Evolutionary conservation across 2,113 vertebrate species (phyloP).

Genomic region (Enhydra lutris): DNA sequence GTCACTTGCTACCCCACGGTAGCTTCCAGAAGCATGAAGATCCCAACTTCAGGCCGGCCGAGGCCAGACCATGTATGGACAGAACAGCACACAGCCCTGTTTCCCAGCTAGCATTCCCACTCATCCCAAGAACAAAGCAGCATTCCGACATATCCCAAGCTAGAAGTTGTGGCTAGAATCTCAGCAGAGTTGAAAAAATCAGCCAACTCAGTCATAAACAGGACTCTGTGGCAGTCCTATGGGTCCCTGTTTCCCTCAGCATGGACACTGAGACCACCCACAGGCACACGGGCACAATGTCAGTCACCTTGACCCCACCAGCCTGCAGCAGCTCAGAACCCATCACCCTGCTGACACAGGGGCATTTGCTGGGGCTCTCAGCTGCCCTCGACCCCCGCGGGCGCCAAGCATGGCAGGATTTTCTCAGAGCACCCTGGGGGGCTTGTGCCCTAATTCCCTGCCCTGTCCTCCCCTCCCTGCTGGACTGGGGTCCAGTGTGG

Average conservation of each 20-base stretch:
- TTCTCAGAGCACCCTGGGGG: neutral
- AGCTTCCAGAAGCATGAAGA: neutral
- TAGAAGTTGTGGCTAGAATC: neutral
- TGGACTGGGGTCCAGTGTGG: neutral
- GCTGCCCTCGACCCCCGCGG: accelerated
- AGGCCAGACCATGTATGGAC: neutral
- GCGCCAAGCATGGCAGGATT: accelerated
- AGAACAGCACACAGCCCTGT: neutral
- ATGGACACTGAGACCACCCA: accelerated
- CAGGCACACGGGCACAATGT: neutral
- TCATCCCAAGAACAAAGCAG: neutral
- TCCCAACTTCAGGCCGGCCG: neutral
- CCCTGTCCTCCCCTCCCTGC: neutral
- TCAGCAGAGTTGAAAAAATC: neutral
- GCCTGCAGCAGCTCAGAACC: neutral
- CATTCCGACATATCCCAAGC: neutral
- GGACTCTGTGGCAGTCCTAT: no score
- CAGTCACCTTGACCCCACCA: neutral
- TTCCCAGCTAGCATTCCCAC: no score
- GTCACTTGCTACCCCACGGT: neutral
- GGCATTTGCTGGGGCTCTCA: neutral
- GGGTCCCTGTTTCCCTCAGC: neutral
- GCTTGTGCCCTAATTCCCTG: neutral
- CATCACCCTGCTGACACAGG: accelerated
- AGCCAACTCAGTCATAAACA: neutral